Evolutionary conservation across 2,888 invertebrate genomes (phyloP).

Genomic region (Acanthococcus lagerstroemiae): DNA sequence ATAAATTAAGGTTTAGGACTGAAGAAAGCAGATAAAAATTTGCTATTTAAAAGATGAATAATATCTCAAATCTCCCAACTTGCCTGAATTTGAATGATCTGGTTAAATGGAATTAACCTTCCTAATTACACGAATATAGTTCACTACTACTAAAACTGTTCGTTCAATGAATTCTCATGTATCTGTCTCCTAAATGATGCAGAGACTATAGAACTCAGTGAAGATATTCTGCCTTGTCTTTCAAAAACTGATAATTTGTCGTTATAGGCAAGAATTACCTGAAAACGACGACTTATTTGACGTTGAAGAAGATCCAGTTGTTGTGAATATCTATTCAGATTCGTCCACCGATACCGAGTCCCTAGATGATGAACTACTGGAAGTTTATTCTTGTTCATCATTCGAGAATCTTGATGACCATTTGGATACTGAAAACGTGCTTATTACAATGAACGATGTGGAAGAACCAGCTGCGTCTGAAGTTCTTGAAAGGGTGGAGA

Average conservation of each 20-base stretch:
- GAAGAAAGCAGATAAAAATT: too few species aligned
- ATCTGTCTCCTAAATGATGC: too few species aligned
- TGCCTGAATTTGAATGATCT: too few species aligned
- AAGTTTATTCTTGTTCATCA: neutral
- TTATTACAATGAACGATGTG: neutral
- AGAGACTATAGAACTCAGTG: too few species aligned
- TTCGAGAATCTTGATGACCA: neutral
- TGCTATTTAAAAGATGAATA: too few species aligned
- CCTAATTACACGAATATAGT: too few species aligned
- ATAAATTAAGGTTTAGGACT: too few species aligned
- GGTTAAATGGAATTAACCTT: neutral
- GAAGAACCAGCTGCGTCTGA: neutral
- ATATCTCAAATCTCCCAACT: too few species aligned
- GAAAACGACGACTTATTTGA: neutral
- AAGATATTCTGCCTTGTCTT: too few species aligned
- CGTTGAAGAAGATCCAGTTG: constrained; percentile 7
- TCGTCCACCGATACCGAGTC: constrained; percentile 11
- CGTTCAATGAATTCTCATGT: too few species aligned
- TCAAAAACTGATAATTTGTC: too few species aligned
- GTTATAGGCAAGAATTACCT: neutral
- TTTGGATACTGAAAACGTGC: neutral
- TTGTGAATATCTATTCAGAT: constrained; percentile 4
- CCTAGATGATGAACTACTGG: neutral
- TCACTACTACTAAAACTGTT: too few species aligned
- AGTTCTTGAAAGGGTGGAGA: neutral